Conservation (phyloP, 2,888 invertebrate genomes). For the Dichetophora obliterata region DNA sequence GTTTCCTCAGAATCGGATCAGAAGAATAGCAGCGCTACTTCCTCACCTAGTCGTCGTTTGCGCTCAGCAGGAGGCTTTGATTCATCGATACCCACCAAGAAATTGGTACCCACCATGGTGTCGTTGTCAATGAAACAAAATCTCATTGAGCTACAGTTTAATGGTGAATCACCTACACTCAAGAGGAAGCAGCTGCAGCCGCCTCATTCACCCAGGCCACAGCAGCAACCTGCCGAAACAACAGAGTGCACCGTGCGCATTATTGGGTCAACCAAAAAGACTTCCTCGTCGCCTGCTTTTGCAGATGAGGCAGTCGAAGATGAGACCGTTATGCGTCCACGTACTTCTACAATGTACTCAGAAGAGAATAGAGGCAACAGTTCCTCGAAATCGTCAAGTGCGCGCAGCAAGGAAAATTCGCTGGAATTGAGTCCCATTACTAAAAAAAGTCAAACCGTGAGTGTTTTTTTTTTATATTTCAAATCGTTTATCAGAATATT, state of each 20-base stretch:
- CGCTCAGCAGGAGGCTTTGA: constrained; percentile 33
- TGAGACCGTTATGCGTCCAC: constrained; percentile 51
- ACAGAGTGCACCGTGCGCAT: constrained; percentile 60
- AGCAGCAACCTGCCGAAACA: constrained; percentile 2
- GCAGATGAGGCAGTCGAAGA: constrained; percentile 41
- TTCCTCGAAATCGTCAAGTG: constrained; percentile 21
- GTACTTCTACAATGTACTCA: constrained; percentile 63
- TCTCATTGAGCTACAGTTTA: constrained; percentile 65
- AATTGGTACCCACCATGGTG: constrained; percentile 59
- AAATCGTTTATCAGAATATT: not conserved
- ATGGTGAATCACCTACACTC: constrained; percentile 51
- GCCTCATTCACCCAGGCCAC: not conserved
- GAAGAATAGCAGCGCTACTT: constrained; percentile 17
- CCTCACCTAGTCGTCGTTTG: constrained; percentile 44
- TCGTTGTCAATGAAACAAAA: constrained; percentile 66
- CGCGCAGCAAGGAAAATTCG: constrained; percentile 41
- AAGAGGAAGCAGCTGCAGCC: not conserved
- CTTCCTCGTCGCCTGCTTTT: not conserved
- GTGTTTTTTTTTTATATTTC: constrained; percentile 36
- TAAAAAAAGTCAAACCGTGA: constrained; percentile 60
- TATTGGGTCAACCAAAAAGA: not conserved
- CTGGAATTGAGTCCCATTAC: constrained; percentile 63
- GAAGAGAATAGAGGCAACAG: constrained; percentile 50
- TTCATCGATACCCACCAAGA: constrained; percentile 46
- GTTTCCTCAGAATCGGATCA: constrained; percentile 42